These are phyloP conservation scores for Ceyx melanurus DNA, from an alignment of 2,113 vertebrate genomes.

Conservation along the genomic window DNA sequence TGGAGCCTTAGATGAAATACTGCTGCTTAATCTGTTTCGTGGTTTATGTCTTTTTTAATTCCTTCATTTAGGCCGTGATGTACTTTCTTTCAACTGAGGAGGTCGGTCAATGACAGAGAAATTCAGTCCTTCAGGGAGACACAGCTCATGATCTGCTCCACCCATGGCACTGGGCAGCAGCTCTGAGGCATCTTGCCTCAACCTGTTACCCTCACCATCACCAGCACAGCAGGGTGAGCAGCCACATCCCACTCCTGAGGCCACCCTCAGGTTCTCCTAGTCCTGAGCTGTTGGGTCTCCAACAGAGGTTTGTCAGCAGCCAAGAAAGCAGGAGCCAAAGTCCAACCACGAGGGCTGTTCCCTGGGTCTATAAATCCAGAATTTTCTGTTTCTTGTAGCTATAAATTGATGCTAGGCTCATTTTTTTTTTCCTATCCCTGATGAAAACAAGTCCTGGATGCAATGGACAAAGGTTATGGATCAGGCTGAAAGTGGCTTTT, in stretches of 20 bases:
- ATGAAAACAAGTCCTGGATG: neutral
- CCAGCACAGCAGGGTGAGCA: neutral
- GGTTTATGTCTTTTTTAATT: neutral
- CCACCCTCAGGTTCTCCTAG: neutral
- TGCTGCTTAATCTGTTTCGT: neutral
- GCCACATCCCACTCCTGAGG: neutral
- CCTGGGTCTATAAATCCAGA: neutral
- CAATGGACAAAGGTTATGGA: neutral
- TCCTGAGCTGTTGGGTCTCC: neutral
- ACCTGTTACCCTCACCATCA: neutral
- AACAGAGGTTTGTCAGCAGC: neutral
- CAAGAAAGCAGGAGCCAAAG: neutral
- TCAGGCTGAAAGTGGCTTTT: neutral
- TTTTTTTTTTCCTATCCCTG: neutral
- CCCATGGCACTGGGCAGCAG: neutral
- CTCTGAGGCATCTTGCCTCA: neutral
- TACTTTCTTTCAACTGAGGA: neutral
- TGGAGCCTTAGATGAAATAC: neutral
- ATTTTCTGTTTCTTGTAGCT: neutral
- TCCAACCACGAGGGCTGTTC: neutral
- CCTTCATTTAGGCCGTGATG: neutral
- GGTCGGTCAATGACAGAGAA: neutral
- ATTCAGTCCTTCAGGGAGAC: neutral
- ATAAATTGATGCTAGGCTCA: neutral
- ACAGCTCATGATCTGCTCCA: neutral